Base-by-base conservation (phyloP, 2,797 vertebrate species). In the Myripristis murdjan region DNA sequence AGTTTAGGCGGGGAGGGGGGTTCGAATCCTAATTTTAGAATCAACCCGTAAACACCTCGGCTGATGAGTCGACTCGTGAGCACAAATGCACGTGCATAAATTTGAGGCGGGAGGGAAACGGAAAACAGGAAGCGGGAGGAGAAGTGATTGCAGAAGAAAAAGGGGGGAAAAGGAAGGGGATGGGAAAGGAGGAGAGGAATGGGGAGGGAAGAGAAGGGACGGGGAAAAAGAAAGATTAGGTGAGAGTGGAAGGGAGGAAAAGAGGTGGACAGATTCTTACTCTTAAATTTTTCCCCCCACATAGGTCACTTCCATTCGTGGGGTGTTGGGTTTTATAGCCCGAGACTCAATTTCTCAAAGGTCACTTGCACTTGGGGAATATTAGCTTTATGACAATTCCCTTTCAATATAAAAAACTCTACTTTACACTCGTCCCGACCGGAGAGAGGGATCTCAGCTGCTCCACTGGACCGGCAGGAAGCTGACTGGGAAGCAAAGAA, bases 281-380 rank as follows among this genome's bases (percentile, higher is more conserved):
- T n/a, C n/a, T n/a, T n/a, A n/a, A 67, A 64, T 75, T 78, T 66
- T 59, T 53, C 20, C 14, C 65, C 75, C 8, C 6, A 63, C 6
- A 23, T 70, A 86, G 80, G 82, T 85, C 72, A 79, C 20, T 44
- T 75, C 76, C 66, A 75, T 80, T 75, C 70, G 71, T 66, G 72
- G 22, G 73, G 64, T 54, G 55, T 78, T 68, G 44, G 20, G 49
- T 75, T 87, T 83, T 77, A 76, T 76, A 64, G 82, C 65, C 82
- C 64, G 53, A 74, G 64, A 79, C 64, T 84, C 41, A 24, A 55
- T 87, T 71, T 68, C 78, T 68, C 54, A 85, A 87, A 89, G 82
- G 83, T 89, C 85, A 75, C 43, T 75, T 51, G 47, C 64, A 74
- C 69, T 82, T 66, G 65, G 59, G 65, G 68, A 78, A 77, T 74